phyloP scores from a whole-genome alignment of 2,797 vertebrate genomes.

The Xenentodon cancila region DNA sequence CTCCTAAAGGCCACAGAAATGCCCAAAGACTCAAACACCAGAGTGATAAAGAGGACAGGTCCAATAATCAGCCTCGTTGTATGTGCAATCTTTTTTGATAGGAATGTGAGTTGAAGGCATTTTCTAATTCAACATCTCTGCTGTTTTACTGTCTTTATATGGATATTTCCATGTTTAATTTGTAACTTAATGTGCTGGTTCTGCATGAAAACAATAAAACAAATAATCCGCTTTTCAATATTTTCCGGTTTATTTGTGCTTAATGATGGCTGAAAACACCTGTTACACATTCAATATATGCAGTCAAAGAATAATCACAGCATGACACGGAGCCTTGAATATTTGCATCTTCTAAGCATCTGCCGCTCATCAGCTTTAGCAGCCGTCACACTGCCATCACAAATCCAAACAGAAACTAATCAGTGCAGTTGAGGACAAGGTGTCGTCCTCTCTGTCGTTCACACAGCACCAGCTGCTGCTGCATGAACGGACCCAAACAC shows the following conservation, averaged over 20 bases:
- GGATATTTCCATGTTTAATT: neutral
- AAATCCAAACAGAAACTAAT: conserved; percentile 1
- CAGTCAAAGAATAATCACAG: neutral
- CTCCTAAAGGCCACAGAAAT: conserved; percentile 57
- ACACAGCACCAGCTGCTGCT: conserved; percentile 2
- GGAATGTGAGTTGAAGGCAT: conserved; percentile 40
- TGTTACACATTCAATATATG: neutral
- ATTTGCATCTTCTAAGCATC: no score
- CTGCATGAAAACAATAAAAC: neutral
- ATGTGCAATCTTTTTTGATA: conserved; percentile 14
- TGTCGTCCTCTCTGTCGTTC: neutral
- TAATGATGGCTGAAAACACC: neutral
- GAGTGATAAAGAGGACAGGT: conserved; percentile 37
- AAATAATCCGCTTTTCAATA: neutral
- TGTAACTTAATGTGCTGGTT: no score
- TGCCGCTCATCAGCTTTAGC: neutral
- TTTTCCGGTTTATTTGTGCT: conserved; percentile 4
- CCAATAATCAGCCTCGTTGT: conserved; percentile 15
- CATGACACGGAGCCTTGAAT: rapidly evolving
- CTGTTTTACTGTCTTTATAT: neutral
- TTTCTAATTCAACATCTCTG: conserved; percentile 10
- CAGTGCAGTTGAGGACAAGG: conserved; percentile 11
- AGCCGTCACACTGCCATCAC: neutral
- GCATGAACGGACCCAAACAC: conserved; percentile 37
- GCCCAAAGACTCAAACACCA: conserved; percentile 43